phyloP scores from a whole-genome alignment of 2,888 invertebrate species.

The Morpho helenor region DNA sequence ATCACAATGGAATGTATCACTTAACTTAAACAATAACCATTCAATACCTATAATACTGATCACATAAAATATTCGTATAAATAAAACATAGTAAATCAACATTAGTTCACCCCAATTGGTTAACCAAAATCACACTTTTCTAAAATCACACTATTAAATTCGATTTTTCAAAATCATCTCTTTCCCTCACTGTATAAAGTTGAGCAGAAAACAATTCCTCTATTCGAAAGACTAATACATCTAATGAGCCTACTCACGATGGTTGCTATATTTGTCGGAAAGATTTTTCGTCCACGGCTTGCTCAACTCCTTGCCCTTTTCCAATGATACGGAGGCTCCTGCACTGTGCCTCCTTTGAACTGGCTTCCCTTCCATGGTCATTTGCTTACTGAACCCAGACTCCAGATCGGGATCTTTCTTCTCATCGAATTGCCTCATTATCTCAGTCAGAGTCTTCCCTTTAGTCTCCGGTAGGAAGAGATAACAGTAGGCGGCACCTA shows the following conservation, averaged over 20 bases:
- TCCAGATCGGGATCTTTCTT: conserved; percentile 60
- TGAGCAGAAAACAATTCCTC: not conserved
- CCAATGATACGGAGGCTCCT: conserved; percentile 57
- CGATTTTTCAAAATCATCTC: not conserved
- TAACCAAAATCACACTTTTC: conserved; percentile 1
- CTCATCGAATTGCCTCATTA: conserved; percentile 81
- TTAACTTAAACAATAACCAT: conserved; percentile 24
- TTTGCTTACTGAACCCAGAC: conserved; percentile 45
- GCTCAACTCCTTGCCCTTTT: conserved; percentile 48
- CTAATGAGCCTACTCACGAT: not conserved
- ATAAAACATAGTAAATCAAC: conserved; percentile 5
- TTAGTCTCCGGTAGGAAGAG: conserved; percentile 84
- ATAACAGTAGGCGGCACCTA: conserved; percentile 81
- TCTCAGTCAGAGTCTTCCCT: conserved; percentile 83
- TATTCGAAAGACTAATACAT: not conserved
- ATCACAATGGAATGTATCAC: conserved; percentile 47
- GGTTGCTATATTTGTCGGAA: conserved; percentile 31
- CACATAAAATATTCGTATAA: conserved; percentile 14
- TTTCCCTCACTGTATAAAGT: not conserved
- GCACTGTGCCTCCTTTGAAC: conserved; percentile 68
- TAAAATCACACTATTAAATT: not conserved
- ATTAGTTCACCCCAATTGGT: not conserved
- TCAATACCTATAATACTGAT: conserved; percentile 22
- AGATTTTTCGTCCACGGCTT: conserved; percentile 42
- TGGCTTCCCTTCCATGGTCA: conserved; percentile 43